Evolutionary conservation across 1,140 invertebrate genomes (phyloP), one percentile per base, ranked within the genome.

Genomic region (Probaryconus sp.): DNA sequence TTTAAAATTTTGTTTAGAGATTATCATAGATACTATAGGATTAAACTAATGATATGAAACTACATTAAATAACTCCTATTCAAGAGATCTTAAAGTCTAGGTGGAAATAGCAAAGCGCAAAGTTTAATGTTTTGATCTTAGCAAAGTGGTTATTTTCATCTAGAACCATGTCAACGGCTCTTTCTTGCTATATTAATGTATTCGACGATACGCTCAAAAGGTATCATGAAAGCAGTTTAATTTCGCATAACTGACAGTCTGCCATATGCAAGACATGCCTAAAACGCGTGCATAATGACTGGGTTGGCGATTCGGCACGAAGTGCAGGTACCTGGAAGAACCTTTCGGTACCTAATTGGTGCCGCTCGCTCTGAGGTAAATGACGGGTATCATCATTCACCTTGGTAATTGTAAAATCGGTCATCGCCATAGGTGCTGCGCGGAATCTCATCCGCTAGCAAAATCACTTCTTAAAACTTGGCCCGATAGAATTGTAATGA

Each of bases 251-350:
- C 79, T 77, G 67, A 76, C 73, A 60, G 71, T 65, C 72, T 80
- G 64, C 58, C 72, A 80, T 69, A 75, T 35, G 16, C 21, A 50
- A 20, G 11, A 38, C 18, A 13, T 18, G 16, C 9, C 1, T n/a
- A 21, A 75, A 76, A 73, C 78, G 78, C 70, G 69, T 64, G 69
- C 53, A 55, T 85, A 84, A 85, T 85, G 77, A 84, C 48, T 71
- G 81, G 81, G 79, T 82, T 76, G 68, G 50, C 20, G 56, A 53
- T 70, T 58, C 67, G 72, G 63, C 74, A 76, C 69, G 65, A 45
- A 79, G 7, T 17, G 14, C 30, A 38, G 35, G 5, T 40, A 28
- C 30, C 74, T 74, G 71, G 42, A 26, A 64, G 53, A 28, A 61
- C 77, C 73, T 72, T 68, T 76, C 55, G 40, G 72, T 30, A 13